Percentiles rank a stretch among this genome's conserved stretches.
These are phyloP conservation scores for Aplocera efformata DNA, from an alignment of 2,888 invertebrate species.

Conservation along the genomic window DNA sequence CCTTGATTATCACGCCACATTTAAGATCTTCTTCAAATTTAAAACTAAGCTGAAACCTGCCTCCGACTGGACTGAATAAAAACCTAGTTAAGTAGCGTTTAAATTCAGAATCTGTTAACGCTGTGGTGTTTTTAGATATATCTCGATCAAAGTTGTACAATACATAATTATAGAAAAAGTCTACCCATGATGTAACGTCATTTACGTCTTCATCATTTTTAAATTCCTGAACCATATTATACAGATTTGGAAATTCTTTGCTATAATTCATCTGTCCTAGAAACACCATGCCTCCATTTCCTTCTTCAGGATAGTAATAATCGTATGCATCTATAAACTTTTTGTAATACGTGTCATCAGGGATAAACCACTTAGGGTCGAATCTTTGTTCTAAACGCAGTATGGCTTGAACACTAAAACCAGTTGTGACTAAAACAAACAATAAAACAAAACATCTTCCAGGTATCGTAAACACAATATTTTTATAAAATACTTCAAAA, in stretches of 20 bases:
- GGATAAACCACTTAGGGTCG: conserved; percentile 90
- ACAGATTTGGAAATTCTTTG: conserved; percentile 80
- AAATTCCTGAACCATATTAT: conserved; percentile 75
- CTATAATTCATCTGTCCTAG: conserved; percentile 84
- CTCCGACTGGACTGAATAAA: conserved; percentile 84
- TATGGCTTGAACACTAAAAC: conserved; percentile 82
- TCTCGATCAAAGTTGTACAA: conserved; percentile 73
- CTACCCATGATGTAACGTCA: conserved; percentile 82
- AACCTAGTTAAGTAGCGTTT: conserved; percentile 84
- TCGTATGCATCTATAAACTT: conserved; percentile 80
- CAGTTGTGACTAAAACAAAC: conserved; percentile 80
- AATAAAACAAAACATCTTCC: conserved; percentile 84
- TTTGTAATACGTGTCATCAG: conserved; percentile 84
- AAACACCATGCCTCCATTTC: conserved; percentile 82
- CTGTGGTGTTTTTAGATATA: conserved; percentile 66
- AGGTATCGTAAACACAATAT: conserved; percentile 82
- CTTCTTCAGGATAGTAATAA: conserved; percentile 83
- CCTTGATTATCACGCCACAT: conserved; percentile 82
- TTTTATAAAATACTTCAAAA: conserved; percentile 82
- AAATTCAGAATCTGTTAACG: conserved; percentile 78
- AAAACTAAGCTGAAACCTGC: conserved; percentile 85
- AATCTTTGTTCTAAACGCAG: conserved; percentile 87
- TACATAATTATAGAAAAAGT: conserved; percentile 83
- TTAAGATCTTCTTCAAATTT: conserved; percentile 80
- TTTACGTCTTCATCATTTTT: conserved; percentile 75